Conservation (phyloP, 2,797 vertebrate genomes). For the Tolypeutes matacus region DNA sequence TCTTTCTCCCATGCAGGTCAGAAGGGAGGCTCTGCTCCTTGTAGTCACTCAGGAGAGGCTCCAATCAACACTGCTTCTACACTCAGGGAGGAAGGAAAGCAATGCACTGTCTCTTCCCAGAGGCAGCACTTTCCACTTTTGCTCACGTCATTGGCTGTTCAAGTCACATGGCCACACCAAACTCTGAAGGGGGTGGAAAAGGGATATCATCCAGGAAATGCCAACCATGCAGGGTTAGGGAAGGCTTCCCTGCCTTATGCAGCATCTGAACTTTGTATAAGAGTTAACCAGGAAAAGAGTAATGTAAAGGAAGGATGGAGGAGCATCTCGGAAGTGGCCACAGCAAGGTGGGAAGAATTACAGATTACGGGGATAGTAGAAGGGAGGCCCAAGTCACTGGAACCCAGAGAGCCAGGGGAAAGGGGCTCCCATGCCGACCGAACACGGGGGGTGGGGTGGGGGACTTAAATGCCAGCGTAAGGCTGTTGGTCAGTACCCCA, state of each 20-base stretch:
- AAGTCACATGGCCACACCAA: no score
- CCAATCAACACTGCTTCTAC: background rate
- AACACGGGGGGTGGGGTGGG: background rate
- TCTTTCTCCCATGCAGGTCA: background rate
- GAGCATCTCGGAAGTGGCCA: background rate
- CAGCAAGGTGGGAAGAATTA: background rate
- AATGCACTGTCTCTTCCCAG: background rate
- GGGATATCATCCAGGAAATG: background rate
- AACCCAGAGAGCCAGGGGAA: background rate
- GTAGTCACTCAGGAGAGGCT: background rate
- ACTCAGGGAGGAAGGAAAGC: background rate
- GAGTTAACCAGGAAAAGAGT: background rate
- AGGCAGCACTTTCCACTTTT: background rate
- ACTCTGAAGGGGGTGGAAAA: background rate
- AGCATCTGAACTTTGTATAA: background rate
- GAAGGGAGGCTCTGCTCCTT: background rate
- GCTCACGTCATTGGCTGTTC: background rate
- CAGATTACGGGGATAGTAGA: background rate
- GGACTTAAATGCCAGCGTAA: background rate
- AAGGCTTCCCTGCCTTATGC: background rate
- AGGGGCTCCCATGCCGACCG: background rate
- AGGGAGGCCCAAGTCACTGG: background rate
- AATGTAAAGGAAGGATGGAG: accelerated
- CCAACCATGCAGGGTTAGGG: background rate
- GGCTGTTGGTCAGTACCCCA: background rate